A percentile compares a stretch with the other conserved stretches of the same genome.
phyloP scores from a whole-genome alignment of 2,113 vertebrate genomes.

The Leptobrachium leishanense region DNA sequence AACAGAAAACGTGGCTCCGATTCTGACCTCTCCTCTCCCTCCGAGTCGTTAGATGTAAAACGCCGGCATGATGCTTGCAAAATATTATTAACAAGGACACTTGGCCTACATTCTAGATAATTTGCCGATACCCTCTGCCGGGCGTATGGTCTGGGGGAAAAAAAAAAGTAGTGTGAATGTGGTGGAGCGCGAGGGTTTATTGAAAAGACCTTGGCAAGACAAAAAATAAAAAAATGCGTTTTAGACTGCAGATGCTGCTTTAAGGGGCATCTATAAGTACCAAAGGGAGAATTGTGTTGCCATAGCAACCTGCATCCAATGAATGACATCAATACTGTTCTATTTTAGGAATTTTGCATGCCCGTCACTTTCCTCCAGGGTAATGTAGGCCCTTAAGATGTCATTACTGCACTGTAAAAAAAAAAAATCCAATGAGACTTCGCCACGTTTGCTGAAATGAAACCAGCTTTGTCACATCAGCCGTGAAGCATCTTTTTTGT shows the following conservation, averaged over 20 bases:
- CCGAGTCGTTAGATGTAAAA: too few relatives aligned
- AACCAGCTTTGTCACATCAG: neutral
- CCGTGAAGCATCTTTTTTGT: neutral
- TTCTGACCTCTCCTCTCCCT: too few relatives aligned
- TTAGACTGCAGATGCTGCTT: conserved; percentile 31
- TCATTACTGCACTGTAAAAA: conserved; percentile 24
- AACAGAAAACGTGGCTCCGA: too few relatives aligned
- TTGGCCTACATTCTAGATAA: too few relatives aligned
- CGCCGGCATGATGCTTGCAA: too few relatives aligned
- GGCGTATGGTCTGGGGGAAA: too few relatives aligned
- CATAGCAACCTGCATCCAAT: conserved; percentile 40
- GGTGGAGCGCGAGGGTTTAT: too few relatives aligned
- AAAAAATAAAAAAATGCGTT: neutral
- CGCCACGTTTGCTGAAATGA: conserved; percentile 6
- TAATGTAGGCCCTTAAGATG: conserved; percentile 14
- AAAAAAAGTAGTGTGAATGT: too few relatives aligned
- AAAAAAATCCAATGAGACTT: neutral
- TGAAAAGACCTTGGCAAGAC: neutral
- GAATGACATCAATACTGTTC: conserved; percentile 11
- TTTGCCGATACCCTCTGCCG: too few relatives aligned
- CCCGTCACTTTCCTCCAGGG: conserved; percentile 24
- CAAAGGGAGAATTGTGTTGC: conserved; percentile 26
- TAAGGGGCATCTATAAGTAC: conserved; percentile 23
- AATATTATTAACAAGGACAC: too few relatives aligned
- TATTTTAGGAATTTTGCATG: conserved; percentile 39